Evolutionary conservation across 2,797 vertebrate species (phyloP).

Genomic region (Phalloptychus januarius): DNA sequence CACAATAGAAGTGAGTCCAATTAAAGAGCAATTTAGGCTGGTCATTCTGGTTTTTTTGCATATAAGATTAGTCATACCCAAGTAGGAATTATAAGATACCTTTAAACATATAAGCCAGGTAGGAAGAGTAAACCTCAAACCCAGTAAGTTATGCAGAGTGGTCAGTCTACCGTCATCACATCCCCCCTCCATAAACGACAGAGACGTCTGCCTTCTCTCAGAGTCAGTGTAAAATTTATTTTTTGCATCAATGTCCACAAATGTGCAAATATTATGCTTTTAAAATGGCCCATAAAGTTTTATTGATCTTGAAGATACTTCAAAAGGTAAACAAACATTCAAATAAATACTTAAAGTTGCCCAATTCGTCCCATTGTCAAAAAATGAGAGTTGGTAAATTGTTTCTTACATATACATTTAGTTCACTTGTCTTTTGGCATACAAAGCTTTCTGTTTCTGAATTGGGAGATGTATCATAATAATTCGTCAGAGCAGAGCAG

Average conservation of each 20-base stretch:
- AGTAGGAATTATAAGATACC: not conserved
- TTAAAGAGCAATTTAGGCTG: not conserved
- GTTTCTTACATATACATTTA: not conserved
- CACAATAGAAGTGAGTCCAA: not conserved
- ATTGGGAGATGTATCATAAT: conserved; percentile 33
- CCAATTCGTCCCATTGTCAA: not conserved
- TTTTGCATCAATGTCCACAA: not conserved
- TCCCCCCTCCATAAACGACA: not conserved
- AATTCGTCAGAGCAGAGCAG: conserved; percentile 12
- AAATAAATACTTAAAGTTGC: not conserved
- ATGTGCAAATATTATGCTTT: not conserved
- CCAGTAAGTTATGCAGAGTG: not conserved
- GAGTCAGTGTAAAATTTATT: not conserved
- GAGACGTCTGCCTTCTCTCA: not conserved
- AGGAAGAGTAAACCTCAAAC: not conserved
- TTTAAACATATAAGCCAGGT: not conserved
- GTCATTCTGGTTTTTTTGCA: not conserved
- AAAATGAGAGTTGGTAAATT: not conserved
- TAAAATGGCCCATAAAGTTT: not conserved
- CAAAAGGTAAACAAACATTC: not conserved
- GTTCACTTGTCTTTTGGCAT: conserved; percentile 11
- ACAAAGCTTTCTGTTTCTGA: conserved; percentile 24
- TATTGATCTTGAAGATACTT: not conserved
- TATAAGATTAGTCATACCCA: not conserved
- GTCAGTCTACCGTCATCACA: not conserved